Conservation (phyloP, 2,888 invertebrate genomes). For the Geotrupes spiniger region DNA sequence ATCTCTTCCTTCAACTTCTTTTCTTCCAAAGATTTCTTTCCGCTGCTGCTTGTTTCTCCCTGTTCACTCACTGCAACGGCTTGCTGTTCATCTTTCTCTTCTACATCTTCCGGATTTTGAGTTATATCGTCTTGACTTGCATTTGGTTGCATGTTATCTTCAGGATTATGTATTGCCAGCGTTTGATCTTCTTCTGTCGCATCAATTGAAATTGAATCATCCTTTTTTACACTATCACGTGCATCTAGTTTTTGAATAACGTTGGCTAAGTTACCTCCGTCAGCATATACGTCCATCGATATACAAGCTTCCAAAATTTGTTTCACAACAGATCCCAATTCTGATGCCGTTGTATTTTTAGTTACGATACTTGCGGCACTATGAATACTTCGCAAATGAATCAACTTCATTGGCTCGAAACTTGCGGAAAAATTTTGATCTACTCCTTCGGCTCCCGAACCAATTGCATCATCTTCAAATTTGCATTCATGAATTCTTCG, state of each 20-base stretch:
- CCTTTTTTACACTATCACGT: too few species aligned
- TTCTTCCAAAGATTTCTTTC: not conserved
- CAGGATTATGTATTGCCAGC: too few species aligned
- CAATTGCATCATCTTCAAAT: not conserved
- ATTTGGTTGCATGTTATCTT: too few species aligned
- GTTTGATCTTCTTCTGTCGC: too few species aligned
- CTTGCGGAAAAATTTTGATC: not conserved
- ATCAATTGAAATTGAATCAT: too few species aligned
- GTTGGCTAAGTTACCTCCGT: too few species aligned
- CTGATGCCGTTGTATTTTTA: not conserved
- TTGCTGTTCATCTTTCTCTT: too few species aligned
- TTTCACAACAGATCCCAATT: constrained; percentile 11
- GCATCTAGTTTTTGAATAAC: too few species aligned
- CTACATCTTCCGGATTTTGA: too few species aligned
- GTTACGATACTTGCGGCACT: not conserved
- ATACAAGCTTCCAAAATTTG: constrained; percentile 12
- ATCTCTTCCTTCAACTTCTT: constrained; percentile 8
- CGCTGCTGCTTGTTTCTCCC: too few species aligned
- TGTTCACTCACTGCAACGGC: too few species aligned
- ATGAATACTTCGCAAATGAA: constrained; percentile 18
- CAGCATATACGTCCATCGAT: constrained; percentile 1
- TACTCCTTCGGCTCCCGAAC: not conserved
- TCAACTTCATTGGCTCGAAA: constrained; percentile 11
- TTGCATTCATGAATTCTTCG: constrained; percentile 5
- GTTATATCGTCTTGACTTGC: too few species aligned